Percentiles rank a stretch among this genome's conserved stretches.
phyloP scores from a whole-genome alignment of 2,113 vertebrate genomes.

The Onychostoma macrolepis region DNA sequence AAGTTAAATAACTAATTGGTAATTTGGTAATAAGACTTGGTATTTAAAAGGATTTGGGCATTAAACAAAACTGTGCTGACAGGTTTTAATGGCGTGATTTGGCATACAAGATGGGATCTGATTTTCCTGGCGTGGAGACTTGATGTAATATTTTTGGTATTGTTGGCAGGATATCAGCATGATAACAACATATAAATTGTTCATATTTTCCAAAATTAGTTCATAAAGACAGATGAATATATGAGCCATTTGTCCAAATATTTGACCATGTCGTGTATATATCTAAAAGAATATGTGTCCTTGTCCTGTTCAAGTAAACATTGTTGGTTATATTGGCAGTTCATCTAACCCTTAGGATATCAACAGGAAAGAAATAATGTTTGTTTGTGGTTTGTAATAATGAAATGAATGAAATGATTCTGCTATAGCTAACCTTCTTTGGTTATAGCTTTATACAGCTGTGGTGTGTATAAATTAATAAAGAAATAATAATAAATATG shows the following conservation, averaged over 20 bases:
- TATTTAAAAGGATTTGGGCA: too few species aligned
- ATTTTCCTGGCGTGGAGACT: too few species aligned
- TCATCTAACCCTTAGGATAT: background rate
- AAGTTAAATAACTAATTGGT: too few species aligned
- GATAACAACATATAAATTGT: too few species aligned
- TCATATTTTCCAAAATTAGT: too few species aligned
- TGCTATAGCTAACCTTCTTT: background rate
- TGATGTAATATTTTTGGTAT: too few species aligned
- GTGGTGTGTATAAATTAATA: background rate
- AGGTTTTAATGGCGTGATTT: too few species aligned
- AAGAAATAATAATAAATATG: background rate
- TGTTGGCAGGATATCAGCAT: too few species aligned
- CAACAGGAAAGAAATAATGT: background rate
- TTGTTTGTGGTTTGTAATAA: constrained; percentile 9
- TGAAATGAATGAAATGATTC: background rate
- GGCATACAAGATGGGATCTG: too few species aligned
- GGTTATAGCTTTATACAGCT: background rate
- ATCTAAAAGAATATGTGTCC: constrained; percentile 8
- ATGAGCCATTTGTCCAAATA: background rate
- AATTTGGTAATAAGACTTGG: too few species aligned
- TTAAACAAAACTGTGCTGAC: too few species aligned
- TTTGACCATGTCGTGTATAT: background rate
- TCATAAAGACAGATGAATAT: too few species aligned
- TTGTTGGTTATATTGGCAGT: background rate
- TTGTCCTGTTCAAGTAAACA: background rate